These are phyloP conservation scores for Scaptomyza graminum DNA, from an alignment of 1,140 invertebrate genomes.

Conservation along the genomic window DNA sequence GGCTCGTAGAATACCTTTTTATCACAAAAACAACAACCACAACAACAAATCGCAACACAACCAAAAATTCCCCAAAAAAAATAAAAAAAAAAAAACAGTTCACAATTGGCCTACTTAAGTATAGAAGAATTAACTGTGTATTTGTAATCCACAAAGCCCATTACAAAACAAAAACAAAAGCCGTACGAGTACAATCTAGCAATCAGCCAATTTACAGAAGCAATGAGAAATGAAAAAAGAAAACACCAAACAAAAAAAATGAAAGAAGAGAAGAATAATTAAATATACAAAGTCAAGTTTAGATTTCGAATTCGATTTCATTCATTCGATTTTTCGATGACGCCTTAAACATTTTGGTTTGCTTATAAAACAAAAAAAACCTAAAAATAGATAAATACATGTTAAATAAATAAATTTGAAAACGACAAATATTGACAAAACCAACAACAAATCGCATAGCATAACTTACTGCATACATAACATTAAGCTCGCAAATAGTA, in stretches of 20 bases:
- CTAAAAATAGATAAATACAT: slow-evolving; percentile 24
- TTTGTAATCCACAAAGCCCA: slow-evolving; percentile 19
- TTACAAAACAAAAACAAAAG: background rate
- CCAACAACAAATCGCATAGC: background rate
- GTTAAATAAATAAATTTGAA: background rate
- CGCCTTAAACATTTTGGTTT: slow-evolving; percentile 5
- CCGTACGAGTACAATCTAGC: slow-evolving; percentile 25
- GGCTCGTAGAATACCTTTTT: slow-evolving; percentile 30
- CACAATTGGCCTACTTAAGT: slow-evolving; percentile 33
- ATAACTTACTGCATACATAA: slow-evolving; percentile 7
- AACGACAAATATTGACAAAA: slow-evolving; percentile 6
- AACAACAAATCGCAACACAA: slow-evolving; percentile 2
- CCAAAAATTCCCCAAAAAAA: background rate
- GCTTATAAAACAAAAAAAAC: slow-evolving; percentile 11
- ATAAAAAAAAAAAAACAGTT: slow-evolving; percentile 14
- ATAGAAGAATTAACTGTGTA: slow-evolving; percentile 10
- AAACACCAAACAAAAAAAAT: background rate
- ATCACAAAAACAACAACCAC: slow-evolving; percentile 4
- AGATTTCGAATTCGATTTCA: slow-evolving; percentile 8
- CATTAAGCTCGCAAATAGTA: slow-evolving; percentile 42
- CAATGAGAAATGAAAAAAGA: background rate
- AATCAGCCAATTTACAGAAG: slow-evolving; percentile 15
- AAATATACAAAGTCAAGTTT: background rate
- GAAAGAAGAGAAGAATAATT: too few relatives aligned
- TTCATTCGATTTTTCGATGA: too few relatives aligned